phyloP scores from a whole-genome alignment of 2,888 invertebrate genomes.

The Drosophila bunnanda region DNA sequence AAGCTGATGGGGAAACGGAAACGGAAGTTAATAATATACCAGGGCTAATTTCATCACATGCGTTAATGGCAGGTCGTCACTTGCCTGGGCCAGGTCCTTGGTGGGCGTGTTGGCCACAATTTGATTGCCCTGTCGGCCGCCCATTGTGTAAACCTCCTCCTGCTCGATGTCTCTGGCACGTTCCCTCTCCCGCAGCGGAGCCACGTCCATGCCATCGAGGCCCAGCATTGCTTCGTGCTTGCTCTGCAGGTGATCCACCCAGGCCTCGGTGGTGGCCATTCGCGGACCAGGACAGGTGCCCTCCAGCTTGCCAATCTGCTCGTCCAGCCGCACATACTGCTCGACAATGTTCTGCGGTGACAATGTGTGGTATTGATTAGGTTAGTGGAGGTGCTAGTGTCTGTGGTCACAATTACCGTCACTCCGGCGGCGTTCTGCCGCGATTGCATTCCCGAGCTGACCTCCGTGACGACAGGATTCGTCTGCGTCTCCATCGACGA shows the following conservation, averaged over 20 bases:
- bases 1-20: slow-evolving; percentile 64
- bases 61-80: slow-evolving; percentile 52
- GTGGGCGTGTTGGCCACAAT: slow-evolving; percentile 77
- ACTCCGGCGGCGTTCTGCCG: slow-evolving; percentile 56
- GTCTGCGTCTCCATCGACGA: slow-evolving; percentile 76
- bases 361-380: slow-evolving; percentile 23
- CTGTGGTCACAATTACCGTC: slow-evolving; percentile 44
- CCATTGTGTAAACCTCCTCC: slow-evolving; percentile 38
- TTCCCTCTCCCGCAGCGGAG: slow-evolving; percentile 7
- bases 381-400: neutral
- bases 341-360: slow-evolving; percentile 65
- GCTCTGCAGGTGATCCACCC: slow-evolving; percentile 82
- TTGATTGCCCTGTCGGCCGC: slow-evolving; percentile 55
- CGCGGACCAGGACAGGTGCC: slow-evolving; percentile 83
- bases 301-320: slow-evolving; percentile 82
- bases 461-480: slow-evolving; percentile 59
- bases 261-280: slow-evolving; percentile 83
- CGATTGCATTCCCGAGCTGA: slow-evolving; percentile 35
- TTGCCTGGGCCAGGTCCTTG: slow-evolving; percentile 80
- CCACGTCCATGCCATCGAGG: slow-evolving; percentile 56
- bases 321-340: slow-evolving; percentile 82
- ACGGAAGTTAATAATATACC: slow-evolving; percentile 3
- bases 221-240: slow-evolving; percentile 76
- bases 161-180: slow-evolving; percentile 11
- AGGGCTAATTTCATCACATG: slow-evolving; percentile 1